A percentile compares a stretch with the other conserved stretches of the same genome.
Evolutionary conservation across 2,113 vertebrate genomes (phyloP).

Genomic region (Aphyosemion australe): DNA sequence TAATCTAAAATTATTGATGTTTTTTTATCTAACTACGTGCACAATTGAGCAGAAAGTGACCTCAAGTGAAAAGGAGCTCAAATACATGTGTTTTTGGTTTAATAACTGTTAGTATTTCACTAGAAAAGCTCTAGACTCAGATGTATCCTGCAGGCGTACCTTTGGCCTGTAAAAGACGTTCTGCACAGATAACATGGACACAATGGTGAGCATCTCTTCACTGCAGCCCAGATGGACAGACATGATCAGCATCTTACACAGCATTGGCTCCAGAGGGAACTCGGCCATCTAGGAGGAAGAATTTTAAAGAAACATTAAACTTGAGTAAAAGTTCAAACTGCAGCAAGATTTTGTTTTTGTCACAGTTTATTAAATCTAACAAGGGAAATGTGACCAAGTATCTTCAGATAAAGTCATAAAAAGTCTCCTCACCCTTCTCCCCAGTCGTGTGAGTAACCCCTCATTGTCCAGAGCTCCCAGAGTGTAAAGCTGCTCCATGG

Average conservation of each 20-base stretch:
- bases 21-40: too few species aligned
- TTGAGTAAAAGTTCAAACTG: too few species aligned
- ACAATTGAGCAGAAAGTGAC: too few species aligned
- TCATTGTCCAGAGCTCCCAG: slow-evolving; percentile 96
- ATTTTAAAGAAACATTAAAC: too few species aligned
- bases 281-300: slow-evolving; percentile 88
- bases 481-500: slow-evolving; percentile 98
- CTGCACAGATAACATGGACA: slow-evolving; percentile 98
- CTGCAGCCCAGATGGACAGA: slow-evolving; percentile 97
- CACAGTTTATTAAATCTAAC: too few species aligned
- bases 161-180: slow-evolving; percentile 98
- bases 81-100: too few species aligned
- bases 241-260: slow-evolving; percentile 99
- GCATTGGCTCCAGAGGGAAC: slow-evolving; percentile 97
- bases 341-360: too few species aligned
- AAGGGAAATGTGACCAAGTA: too few species aligned
- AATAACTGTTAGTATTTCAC: too few species aligned
- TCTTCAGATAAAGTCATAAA: too few species aligned
- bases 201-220: slow-evolving; percentile 97
- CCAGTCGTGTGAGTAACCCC: slow-evolving; percentile 92
- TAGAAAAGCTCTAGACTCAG: neutral
- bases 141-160: slow-evolving; percentile 71
- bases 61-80: too few species aligned
- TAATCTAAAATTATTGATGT: too few species aligned
- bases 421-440: slow-evolving; percentile 84